Evolutionary conservation across 1,140 invertebrate genomes (phyloP), one percentile per base, ranked within the genome.

Genomic region (Trachelipus rathkii): DNA sequence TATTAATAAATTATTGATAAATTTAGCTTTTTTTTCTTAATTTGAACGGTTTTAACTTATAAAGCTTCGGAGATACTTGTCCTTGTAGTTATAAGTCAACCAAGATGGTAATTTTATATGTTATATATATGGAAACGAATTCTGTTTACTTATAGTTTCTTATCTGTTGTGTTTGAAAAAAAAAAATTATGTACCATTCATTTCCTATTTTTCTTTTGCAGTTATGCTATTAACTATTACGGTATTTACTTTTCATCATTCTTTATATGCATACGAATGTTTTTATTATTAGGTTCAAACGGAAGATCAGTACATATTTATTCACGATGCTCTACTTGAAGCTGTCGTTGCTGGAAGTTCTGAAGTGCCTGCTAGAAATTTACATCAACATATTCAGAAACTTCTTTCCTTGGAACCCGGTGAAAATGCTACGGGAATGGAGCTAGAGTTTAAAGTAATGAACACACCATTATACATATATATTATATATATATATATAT

Each of bases 291-390:
- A 82, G 81, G 91, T 93, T 45, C 95, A 99, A 86, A 99, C 97
- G 0, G 97, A 99, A 85, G 97, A 99, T 85, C 98, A 99, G 85
- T 99, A 99, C 85, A 96, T 99, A 75, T 99, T 99, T 86, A 99
- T 99, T 80, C 96, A 99, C 84, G 97, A 99, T 84, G 92, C 96
- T 9, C 88, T 98, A 2, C 86, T 99, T 10, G 97, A 99, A 85
- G 96, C 96, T 1, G 94, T 98, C 0, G 92, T 96, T 69, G 96
- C 95, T 83, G 97, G 96, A 6, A 91, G 92, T 80, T 99, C 97
- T 0, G 97, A 99, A 86, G 91, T 98, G 23, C 92, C 94, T 0
- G 94, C 94, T 8, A 89, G 93, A 50, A 96, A 95, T 84, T 87
- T 99, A 46, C 95, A 97, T 82, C 89, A 91, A 10, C 96, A 99